These are phyloP conservation scores for Numenius phaeopus DNA, from an alignment of 2,797 vertebrate species.

Conservation along the genomic window DNA sequence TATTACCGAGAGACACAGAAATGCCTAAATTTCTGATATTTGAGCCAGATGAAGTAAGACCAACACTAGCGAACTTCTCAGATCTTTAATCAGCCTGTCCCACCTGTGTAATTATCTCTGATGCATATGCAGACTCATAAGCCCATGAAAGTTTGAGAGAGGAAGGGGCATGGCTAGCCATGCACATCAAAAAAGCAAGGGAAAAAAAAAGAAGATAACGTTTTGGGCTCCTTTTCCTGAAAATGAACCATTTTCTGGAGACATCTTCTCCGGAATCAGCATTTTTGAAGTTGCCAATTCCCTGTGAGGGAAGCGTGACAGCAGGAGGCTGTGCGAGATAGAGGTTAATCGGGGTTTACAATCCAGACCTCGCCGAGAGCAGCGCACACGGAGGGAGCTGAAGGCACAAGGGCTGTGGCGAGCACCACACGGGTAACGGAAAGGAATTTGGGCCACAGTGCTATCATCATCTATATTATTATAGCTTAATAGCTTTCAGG, in stretches of 20 bases:
- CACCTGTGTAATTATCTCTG: background rate
- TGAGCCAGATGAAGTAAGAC: background rate
- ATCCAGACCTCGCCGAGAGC: background rate
- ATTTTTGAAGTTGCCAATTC: background rate
- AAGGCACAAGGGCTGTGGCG: background rate
- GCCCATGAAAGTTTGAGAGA: background rate
- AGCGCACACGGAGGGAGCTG: rapidly evolving
- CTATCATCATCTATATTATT: background rate
- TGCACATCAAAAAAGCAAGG: background rate
- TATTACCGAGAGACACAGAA: background rate
- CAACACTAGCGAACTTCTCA: background rate
- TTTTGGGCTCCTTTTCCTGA: background rate
- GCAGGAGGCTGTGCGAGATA: background rate
- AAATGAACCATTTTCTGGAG: background rate
- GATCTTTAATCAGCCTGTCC: background rate
- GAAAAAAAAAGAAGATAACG: background rate
- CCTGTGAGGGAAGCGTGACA: background rate
- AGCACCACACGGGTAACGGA: background rate
- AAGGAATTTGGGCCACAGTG: background rate
- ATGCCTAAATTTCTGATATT: background rate
- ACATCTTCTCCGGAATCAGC: background rate
- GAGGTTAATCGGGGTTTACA: background rate
- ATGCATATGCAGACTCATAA: background rate
- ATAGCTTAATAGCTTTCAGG: background rate
- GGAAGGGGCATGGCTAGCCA: background rate